Conservation (phyloP, 1,140 invertebrate genomes). For the Holotrichia oblita region DNA sequence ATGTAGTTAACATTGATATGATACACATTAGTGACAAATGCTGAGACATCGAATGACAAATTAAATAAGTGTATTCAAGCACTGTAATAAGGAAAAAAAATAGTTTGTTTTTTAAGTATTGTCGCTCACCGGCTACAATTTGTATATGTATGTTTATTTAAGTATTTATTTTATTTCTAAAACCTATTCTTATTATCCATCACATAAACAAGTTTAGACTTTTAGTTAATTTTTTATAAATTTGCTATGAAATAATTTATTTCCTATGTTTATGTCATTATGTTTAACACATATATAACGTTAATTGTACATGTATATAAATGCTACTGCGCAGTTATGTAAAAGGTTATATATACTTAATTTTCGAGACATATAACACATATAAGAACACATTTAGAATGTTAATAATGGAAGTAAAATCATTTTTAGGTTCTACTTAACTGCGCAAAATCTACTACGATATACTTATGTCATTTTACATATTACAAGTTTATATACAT, state of each 20-base stretch:
- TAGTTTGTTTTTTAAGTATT: slow-evolving; percentile 30
- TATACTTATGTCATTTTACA: background rate
- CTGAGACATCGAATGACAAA: background rate
- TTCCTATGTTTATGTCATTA: background rate
- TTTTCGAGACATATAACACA: background rate
- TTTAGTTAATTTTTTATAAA: slow-evolving; percentile 2
- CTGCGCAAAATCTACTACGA: background rate
- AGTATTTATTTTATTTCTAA: background rate
- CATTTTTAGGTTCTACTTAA: background rate
- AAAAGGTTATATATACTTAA: background rate
- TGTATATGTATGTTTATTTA: slow-evolving; percentile 5
- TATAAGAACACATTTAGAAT: slow-evolving; percentile 4
- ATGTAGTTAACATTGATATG: background rate
- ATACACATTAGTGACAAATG: background rate
- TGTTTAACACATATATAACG: background rate
- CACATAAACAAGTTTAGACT: slow-evolving; percentile 34
- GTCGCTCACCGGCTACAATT: slow-evolving; percentile 35
- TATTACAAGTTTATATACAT: background rate
- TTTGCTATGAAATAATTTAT: background rate
- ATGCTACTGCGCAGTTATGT: background rate
- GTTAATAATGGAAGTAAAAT: background rate
- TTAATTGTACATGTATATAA: background rate
- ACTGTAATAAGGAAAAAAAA: background rate
- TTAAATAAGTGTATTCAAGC: background rate
- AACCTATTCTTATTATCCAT: slow-evolving; percentile 36